These are phyloP conservation scores for Catocala fraxini DNA, from an alignment of 2,888 invertebrate genomes.

Conservation along the genomic window DNA sequence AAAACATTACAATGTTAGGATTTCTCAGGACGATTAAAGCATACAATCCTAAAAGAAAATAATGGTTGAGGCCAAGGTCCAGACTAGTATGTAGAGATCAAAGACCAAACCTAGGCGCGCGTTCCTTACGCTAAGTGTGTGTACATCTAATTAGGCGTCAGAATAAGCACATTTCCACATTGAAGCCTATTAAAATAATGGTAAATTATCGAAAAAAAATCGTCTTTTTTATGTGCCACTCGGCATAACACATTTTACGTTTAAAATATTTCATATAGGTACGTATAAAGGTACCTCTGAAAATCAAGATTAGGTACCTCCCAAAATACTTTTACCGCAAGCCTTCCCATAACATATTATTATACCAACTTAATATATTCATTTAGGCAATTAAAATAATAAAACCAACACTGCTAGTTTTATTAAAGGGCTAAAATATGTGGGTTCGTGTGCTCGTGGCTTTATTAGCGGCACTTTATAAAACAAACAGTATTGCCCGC, in stretches of 20 bases:
- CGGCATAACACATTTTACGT: not conserved
- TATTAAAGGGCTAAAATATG: slow-evolving; percentile 40
- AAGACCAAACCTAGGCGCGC: not conserved
- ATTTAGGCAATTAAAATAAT: slow-evolving; percentile 36
- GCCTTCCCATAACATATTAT: slow-evolving; percentile 18
- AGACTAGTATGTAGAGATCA: not conserved
- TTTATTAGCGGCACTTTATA: slow-evolving; percentile 54
- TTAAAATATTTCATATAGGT: not conserved
- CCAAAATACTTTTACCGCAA: slow-evolving; percentile 13
- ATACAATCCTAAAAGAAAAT: not conserved
- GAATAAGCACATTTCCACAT: not conserved
- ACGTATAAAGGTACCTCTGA: not conserved
- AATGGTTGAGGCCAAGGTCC: not conserved
- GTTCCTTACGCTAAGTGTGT: not conserved
- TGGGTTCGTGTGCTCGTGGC: slow-evolving; percentile 42
- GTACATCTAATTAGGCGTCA: slow-evolving; percentile 1
- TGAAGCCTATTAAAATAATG: not conserved
- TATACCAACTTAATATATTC: slow-evolving; percentile 17
- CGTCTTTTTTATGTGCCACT: not conserved
- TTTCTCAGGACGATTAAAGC: too few relatives aligned
- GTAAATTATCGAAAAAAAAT: too few relatives aligned
- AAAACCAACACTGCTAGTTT: slow-evolving; percentile 39
- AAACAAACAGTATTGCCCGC: slow-evolving; percentile 59
- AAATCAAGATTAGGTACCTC: slow-evolving; percentile 7
- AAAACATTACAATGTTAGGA: too few relatives aligned